Evolutionary conservation across 2,888 invertebrate genomes (phyloP).

Genomic region (Crioceris asparagi): DNA sequence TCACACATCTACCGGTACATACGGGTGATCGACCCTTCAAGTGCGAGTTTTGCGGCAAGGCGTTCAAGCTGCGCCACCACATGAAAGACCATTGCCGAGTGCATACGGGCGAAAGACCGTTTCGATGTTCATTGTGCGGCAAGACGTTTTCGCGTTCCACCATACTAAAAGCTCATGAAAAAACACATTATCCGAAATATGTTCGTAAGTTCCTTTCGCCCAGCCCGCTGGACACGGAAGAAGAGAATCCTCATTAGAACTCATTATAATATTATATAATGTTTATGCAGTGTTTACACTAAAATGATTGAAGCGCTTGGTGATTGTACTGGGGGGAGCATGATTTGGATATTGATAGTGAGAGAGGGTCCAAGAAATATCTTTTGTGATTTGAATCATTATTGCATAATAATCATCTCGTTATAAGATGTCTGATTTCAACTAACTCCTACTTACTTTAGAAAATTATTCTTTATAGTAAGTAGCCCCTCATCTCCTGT

Average conservation of each 20-base stretch:
- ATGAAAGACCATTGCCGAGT: conserved; percentile 93
- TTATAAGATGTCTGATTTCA: too few species aligned
- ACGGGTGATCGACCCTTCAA: conserved; percentile 86
- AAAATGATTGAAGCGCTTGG: too few species aligned
- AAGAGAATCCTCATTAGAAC: conserved; percentile 63
- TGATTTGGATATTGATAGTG: too few species aligned
- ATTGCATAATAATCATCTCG: too few species aligned
- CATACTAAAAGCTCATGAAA: conserved; percentile 85
- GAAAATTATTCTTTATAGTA: too few species aligned
- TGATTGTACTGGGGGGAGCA: too few species aligned
- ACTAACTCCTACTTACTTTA: too few species aligned
- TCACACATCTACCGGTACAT: conserved; percentile 79
- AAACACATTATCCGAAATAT: conserved; percentile 86
- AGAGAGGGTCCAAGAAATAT: too few species aligned
- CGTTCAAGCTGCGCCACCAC: conserved; percentile 84
- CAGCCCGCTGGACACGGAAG: conserved; percentile 73
- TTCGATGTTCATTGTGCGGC: conserved; percentile 79
- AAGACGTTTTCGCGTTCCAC: conserved; percentile 86
- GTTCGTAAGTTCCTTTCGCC: conserved; percentile 83
- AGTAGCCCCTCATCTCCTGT: too few species aligned
- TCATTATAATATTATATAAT: too few species aligned
- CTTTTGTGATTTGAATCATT: too few species aligned
- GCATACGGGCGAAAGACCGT: conserved; percentile 83
- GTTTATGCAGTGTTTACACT: too few species aligned
- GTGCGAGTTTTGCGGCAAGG: conserved; percentile 90